phyloP scores from a whole-genome alignment of 2,113 vertebrate species.

The Macroglossus sobrinus region DNA sequence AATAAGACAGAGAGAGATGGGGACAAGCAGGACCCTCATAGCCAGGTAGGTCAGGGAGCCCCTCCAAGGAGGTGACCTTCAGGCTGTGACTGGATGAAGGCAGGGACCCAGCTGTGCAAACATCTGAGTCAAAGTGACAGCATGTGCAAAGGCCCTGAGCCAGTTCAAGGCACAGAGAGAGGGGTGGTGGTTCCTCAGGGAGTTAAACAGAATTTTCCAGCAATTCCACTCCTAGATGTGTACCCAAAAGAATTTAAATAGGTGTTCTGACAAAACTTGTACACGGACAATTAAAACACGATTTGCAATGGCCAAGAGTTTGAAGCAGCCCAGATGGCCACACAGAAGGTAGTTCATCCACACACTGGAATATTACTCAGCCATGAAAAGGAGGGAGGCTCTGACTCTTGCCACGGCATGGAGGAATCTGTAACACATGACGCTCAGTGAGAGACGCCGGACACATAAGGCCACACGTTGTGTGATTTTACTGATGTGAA shows the following conservation, averaged over 20 bases:
- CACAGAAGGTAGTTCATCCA: rapidly evolving
- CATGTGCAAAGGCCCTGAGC: not conserved
- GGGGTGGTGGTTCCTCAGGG: not conserved
- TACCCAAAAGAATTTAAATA: too few species aligned
- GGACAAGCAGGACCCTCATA: rapidly evolving
- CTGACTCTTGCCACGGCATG: rapidly evolving
- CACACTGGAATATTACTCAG: not conserved
- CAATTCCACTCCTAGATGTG: not conserved
- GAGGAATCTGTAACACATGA: rapidly evolving
- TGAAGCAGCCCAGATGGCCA: not conserved
- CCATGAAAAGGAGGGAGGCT: not conserved
- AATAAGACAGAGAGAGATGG: not conserved
- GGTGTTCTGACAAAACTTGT: not conserved
- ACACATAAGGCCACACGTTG: rapidly evolving
- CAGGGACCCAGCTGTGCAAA: not conserved
- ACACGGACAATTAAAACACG: rapidly evolving
- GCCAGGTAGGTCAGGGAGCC: not conserved
- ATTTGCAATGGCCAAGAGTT: not conserved
- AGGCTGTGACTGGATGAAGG: not conserved
- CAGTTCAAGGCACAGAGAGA: not conserved
- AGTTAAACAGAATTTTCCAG: not conserved
- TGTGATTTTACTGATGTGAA: not conserved
- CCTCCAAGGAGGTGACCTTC: not conserved
- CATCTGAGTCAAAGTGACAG: not conserved
- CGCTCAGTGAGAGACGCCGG: not conserved